These are phyloP conservation scores for Ariopsis seemanni DNA, from an alignment of 2,113 vertebrate species.

Conservation along the genomic window DNA sequence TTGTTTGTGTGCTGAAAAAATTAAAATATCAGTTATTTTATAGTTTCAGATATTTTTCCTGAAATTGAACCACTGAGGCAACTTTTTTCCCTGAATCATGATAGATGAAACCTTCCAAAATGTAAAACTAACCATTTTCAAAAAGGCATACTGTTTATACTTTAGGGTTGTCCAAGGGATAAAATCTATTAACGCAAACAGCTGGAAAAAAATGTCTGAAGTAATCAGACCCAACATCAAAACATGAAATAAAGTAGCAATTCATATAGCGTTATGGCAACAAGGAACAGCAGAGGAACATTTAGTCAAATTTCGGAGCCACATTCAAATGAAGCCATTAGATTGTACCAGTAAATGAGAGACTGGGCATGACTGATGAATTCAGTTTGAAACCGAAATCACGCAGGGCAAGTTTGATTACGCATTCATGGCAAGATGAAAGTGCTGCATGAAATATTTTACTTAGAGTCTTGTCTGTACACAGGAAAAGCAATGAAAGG, in stretches of 20 bases:
- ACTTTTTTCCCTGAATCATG: not conserved
- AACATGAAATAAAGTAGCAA: slow-evolving; percentile 48
- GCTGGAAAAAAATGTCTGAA: slow-evolving; percentile 7
- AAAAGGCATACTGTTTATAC: not conserved
- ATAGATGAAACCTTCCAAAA: not conserved
- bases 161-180: not conserved
- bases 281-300: slow-evolving; percentile 42
- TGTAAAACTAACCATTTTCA: not conserved
- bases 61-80: not conserved
- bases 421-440: slow-evolving; percentile 45
- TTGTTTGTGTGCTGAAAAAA: not conserved
- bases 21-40: not conserved
- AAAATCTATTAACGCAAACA: slow-evolving; percentile 13
- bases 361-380: slow-evolving; percentile 51
- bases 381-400: slow-evolving; percentile 44
- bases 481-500: slow-evolving; percentile 8
- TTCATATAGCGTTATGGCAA: slow-evolving; percentile 50
- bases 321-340: slow-evolving; percentile 55
- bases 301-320: slow-evolving; percentile 50
- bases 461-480: slow-evolving; percentile 27
- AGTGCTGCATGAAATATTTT: slow-evolving; percentile 37
- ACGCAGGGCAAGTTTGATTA: slow-evolving; percentile 46
- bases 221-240: slow-evolving; percentile 8
- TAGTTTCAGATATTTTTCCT: not conserved
- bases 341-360: slow-evolving; percentile 51